Evolutionary conservation across 2,888 invertebrate species (phyloP), one percentile per base, ranked within the genome.

Genomic region (Epsilonema sp.): DNA sequence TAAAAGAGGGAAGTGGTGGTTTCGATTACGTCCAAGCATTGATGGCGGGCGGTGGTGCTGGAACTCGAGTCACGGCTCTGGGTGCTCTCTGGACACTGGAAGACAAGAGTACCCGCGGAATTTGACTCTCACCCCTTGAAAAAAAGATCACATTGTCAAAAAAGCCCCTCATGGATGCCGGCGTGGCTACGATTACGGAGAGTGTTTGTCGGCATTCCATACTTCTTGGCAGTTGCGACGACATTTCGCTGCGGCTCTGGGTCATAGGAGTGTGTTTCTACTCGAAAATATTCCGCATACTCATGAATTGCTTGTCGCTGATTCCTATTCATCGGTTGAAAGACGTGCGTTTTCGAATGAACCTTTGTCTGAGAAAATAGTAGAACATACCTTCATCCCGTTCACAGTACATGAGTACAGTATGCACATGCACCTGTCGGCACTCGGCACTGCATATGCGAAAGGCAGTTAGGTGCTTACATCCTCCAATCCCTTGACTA

Each of bases 231-330:
- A 3, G 65, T 66, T 20, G 65, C 65, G 3, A 68, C 65, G 2
- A 92, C 82, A 70, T 90, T 92, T 52, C 89, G 74, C 65, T 90
- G 87, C 0, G 92, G 92, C 63, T 90, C 90, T 21, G 79, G 78
- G 70, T 94, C 94, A 65, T 89, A 90, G 22, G 89, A 86, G 49
- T 82, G 80, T 53, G 87, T 83, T 61, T 85, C 81, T 58, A 87
- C 82, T 37, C 89, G 89, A 70, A 92, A 94, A 68, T 83, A 83
- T 61, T 85, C 83, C 58, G 86, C 86, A 65, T 86, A 76, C 65
- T 94, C 92, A 68, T 92, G 90, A 11, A 94, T 78, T 59, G 90
- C 77, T 62, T 82, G 80, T 1, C 92, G 74, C 67, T 89, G 87
- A 58, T 85, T 84, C 8, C 45, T 24, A 19, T 38, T 22, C 45